Conservation (phyloP, 2,888 invertebrate species). For the Pollenia amentaria region DNA sequence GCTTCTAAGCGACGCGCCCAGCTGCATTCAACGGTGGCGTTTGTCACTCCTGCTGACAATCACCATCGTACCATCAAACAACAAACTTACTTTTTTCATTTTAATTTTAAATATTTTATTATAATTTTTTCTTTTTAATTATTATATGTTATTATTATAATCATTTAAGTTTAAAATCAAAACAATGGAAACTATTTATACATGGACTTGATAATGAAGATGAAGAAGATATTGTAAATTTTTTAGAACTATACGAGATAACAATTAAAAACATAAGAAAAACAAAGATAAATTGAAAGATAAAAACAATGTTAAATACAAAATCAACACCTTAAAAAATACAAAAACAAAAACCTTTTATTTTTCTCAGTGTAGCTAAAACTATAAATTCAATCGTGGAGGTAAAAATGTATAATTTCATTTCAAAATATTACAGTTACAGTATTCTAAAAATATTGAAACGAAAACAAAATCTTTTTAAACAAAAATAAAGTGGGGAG, state of each 20-base stretch:
- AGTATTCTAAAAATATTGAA: conserved; percentile 68
- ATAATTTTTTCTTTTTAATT: conserved; percentile 78
- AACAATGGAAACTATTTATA: conserved; percentile 66
- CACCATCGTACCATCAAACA: conserved; percentile 50
- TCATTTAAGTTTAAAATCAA: conserved; percentile 73
- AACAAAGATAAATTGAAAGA: conserved; percentile 64
- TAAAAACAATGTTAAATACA: conserved; percentile 62
- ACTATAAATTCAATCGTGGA: conserved; percentile 7
- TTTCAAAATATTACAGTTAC: conserved; percentile 13
- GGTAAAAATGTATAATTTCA: conserved; percentile 7
- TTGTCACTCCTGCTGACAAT: conserved; percentile 56
- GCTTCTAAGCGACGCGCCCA: conserved; percentile 89
- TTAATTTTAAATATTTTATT: conserved; percentile 77
- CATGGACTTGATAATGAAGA: conserved; percentile 65
- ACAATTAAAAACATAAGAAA: conserved; percentile 55
- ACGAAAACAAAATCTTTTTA: conserved; percentile 23
- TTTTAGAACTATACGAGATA: conserved; percentile 71
- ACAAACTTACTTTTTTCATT: conserved; percentile 70
- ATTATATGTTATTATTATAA: conserved; percentile 75
- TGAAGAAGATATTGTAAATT: conserved; percentile 72
- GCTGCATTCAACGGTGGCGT: conserved; percentile 57
- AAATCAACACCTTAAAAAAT: conserved; percentile 72
- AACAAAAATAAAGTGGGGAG: neutral
- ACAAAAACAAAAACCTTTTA: conserved; percentile 1
- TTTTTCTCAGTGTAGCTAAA: conserved; percentile 32